Conservation (phyloP, 2,113 vertebrate genomes). For the Scophthalmus maximus region DNA sequence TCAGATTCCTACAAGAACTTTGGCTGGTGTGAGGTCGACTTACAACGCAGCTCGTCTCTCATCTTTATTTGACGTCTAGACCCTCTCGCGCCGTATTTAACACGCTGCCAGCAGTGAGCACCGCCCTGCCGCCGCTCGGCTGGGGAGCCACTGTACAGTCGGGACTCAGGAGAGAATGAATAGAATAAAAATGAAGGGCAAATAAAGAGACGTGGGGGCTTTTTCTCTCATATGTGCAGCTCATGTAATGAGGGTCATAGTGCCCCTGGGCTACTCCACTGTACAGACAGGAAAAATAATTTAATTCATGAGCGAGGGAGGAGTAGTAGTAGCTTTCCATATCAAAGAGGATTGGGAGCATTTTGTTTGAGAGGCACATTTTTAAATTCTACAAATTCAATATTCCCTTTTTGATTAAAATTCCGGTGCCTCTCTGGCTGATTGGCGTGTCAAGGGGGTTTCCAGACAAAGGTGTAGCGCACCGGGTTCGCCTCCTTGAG, state of each 20-base stretch:
- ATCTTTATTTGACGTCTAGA: too few relatives aligned
- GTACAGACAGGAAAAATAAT: constrained; percentile 72
- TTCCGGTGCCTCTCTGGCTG: constrained; percentile 54
- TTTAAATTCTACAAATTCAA: constrained; percentile 72
- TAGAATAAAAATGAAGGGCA: constrained; percentile 36
- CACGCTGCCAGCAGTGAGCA: constrained; percentile 24
- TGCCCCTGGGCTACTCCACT: constrained; percentile 58
- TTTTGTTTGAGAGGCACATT: constrained; percentile 76
- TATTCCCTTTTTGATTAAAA: constrained; percentile 72
- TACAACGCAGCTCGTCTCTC: too few relatives aligned
- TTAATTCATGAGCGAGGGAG: constrained; percentile 68
- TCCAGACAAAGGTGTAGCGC: constrained; percentile 43
- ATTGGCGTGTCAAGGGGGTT: constrained; percentile 62
- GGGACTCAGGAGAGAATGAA: constrained; percentile 28
- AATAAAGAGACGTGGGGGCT: constrained; percentile 61
- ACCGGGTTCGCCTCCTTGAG: constrained; percentile 54
- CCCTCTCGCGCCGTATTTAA: constrained; percentile 57
- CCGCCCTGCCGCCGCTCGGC: constrained; percentile 39
- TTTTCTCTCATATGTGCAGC: constrained; percentile 53
- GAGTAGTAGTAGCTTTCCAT: constrained; percentile 68
- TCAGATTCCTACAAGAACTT: neutral
- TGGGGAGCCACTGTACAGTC: constrained; percentile 17
- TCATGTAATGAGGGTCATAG: constrained; percentile 75
- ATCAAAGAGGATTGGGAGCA: constrained; percentile 69
- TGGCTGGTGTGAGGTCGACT: constrained; percentile 2